Base-by-base conservation (phyloP, 2,888 invertebrate species). In the Andrena haemorrhoa region DNA sequence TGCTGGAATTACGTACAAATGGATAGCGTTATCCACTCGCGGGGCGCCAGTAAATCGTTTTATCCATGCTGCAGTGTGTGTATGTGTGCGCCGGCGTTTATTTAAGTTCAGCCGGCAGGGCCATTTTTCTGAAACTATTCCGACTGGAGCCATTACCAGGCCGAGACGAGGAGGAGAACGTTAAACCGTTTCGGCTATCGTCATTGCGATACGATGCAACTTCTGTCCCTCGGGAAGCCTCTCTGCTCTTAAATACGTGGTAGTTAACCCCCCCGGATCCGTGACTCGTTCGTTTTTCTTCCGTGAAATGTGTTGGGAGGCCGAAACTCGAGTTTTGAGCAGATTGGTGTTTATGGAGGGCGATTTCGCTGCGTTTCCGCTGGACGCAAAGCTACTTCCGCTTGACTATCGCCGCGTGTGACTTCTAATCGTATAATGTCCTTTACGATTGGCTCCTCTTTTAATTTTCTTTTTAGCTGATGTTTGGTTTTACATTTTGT, bases 111-210 rank as follows among this genome's bases (percentile, higher is more conserved):
- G 88, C 89, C 89, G 86, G 82, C 84, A 79, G 77, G 86, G 87
- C 88, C 89, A 92, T 92, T 92, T 92, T 92, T 92, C 90, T 91
- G 77, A 89, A 92, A 91, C 91, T 91, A 91, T 91, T 90, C 88
- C 91, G 89, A 89, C 90, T 87, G 90, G 89, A 84, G 84, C 92
- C 91, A 92, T 92, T 92, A 92, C 86, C 79, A 35, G 69, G 78
- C 51, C 66, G 76, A 75, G 85, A 84, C 85, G 85, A 85, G 86
- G 85, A 49, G 61, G 78, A 86, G 87, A 87, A 89, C 87, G 89
- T 90, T 91, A 89, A 90, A 89, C 86, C 89, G 88, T 89, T 88
- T 85, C 88, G 85, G 78, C 76, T 79, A 70, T 70, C 84, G 82
- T 82, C 82, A 82, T 84, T 86, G 83, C 88, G 86, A 88, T 89